These are phyloP conservation scores for Prosapia bicincta DNA, from an alignment of 2,888 invertebrate genomes.

Conservation along the genomic window DNA sequence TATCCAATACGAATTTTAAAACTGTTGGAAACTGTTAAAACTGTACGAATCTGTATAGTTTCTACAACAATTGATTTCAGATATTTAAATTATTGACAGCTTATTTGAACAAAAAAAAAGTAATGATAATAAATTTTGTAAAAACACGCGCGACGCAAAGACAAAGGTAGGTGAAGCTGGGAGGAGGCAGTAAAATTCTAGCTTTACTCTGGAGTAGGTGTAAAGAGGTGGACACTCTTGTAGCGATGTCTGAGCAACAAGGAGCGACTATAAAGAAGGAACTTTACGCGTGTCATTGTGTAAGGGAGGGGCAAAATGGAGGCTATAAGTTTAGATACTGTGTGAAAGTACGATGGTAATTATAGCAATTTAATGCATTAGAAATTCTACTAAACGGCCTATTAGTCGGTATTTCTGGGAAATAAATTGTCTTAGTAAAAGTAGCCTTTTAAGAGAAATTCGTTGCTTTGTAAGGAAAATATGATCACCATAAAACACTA, in stretches of 20 bases:
- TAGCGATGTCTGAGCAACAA: background rate
- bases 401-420: too few relatives aligned
- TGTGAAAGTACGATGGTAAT: too few relatives aligned
- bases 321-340: too few relatives aligned
- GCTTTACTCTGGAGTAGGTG: background rate
- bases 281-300: background rate
- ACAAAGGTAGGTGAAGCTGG: background rate
- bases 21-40: too few relatives aligned
- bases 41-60: too few relatives aligned
- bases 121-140: background rate
- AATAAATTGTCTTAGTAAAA: too few relatives aligned
- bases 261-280: background rate
- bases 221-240: background rate
- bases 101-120: background rate
- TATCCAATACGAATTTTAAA: too few relatives aligned
- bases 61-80: background rate
- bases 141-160: background rate
- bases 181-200: background rate
- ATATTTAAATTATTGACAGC: background rate
- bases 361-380: too few relatives aligned
- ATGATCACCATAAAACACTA: too few relatives aligned
- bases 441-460: too few relatives aligned
- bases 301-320: background rate
- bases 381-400: too few relatives aligned
- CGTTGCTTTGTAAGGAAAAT: too few relatives aligned